Evolutionary conservation across 1,140 invertebrate genomes (phyloP).

Genomic region (Lasioglossum baleicum): DNA sequence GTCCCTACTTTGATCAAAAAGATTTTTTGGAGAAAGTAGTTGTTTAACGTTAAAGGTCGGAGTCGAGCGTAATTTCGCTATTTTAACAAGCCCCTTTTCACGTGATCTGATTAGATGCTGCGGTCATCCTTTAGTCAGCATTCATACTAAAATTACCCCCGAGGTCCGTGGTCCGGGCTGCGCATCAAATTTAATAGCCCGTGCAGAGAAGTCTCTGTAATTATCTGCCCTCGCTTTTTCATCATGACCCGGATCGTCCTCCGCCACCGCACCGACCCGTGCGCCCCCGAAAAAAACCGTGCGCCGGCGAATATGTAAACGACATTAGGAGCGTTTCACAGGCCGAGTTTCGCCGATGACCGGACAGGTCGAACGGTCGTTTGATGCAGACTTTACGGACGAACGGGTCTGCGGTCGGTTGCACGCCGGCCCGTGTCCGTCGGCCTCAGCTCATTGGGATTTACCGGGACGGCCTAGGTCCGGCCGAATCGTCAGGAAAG

Average conservation of each 20-base stretch:
- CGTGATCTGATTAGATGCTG: neutral
- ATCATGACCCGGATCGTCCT: neutral
- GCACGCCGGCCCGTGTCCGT: neutral
- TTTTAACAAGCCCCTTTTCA: neutral
- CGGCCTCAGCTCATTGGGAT: neutral
- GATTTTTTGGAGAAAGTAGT: too few relatives aligned
- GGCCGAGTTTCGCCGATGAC: slow-evolving; percentile 20
- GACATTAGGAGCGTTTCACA: slow-evolving; percentile 33
- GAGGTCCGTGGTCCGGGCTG: slow-evolving; percentile 10
- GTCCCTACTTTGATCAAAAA: too few relatives aligned
- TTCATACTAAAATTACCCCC: slow-evolving; percentile 23
- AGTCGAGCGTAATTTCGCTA: neutral
- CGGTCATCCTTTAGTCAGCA: neutral
- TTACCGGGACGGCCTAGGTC: neutral
- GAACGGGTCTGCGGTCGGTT: slow-evolving; percentile 26
- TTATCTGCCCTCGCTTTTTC: slow-evolving; percentile 31
- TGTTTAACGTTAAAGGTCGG: too few relatives aligned
- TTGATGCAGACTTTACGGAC: slow-evolving; percentile 43
- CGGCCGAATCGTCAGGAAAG: slow-evolving; percentile 8
- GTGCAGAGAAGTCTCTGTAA: slow-evolving; percentile 36
- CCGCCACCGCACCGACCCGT: neutral
- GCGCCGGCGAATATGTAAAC: slow-evolving; percentile 24
- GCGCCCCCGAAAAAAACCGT: slow-evolving; percentile 23
- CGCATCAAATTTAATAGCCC: slow-evolving; percentile 37
- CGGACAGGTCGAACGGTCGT: slow-evolving; percentile 11